phyloP scores from a whole-genome alignment of 2,113 vertebrate genomes.

The Nycticryphes semicollaris region DNA sequence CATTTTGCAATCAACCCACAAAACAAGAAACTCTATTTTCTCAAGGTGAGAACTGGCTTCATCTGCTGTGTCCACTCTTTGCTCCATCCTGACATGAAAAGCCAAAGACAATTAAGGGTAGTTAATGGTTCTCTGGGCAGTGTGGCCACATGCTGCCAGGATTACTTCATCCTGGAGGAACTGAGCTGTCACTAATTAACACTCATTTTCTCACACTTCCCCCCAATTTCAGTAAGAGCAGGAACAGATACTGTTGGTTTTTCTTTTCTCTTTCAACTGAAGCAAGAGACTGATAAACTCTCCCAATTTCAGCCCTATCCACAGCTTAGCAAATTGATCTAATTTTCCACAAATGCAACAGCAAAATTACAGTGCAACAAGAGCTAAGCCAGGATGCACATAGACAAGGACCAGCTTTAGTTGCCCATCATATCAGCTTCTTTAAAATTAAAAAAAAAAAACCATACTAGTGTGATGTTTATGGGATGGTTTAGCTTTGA shows the following conservation, averaged over 20 bases:
- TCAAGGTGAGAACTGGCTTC: not conserved
- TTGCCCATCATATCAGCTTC: not conserved
- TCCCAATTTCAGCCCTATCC: not conserved
- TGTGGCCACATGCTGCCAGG: not conserved
- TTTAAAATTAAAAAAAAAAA: not conserved
- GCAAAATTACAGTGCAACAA: not conserved
- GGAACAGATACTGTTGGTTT: not conserved
- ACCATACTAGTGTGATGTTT: not conserved
- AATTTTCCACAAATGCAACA: not conserved
- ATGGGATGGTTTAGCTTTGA: not conserved
- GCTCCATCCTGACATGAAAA: not conserved
- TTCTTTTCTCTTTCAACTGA: not conserved
- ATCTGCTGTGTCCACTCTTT: not conserved
- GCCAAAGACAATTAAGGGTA: not conserved
- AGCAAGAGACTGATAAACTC: not conserved
- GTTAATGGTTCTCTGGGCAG: not conserved
- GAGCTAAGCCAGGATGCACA: not conserved
- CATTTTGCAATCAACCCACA: not conserved
- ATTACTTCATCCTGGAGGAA: not conserved
- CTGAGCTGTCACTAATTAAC: not conserved
- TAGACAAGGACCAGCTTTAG: not conserved
- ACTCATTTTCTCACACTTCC: not conserved
- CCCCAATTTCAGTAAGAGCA: not conserved
- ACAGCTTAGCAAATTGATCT: not conserved
- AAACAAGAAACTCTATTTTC: not conserved